Evolutionary conservation across 1,140 invertebrate genomes (phyloP), one percentile per base, ranked within the genome.

Genomic region (Brachionus angularis): DNA sequence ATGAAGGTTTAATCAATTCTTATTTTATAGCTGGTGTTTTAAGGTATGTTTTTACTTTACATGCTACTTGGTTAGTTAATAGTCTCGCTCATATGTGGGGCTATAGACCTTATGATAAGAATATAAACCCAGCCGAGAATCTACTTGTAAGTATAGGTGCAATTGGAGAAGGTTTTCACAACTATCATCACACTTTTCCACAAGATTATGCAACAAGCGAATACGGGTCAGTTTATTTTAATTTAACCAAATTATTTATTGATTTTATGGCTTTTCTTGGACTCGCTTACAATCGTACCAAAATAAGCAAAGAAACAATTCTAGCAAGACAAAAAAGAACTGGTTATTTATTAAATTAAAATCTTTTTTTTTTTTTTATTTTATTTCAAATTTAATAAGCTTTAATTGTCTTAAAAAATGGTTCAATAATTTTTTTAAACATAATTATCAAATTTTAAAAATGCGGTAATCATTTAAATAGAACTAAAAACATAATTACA

Each of bases 31-130:
- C 88, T 12, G 87, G 88, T 3, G 80, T 96, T 75, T 86, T 95
- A 76, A 86, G 94, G 31, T 97, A 94, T 80, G 85, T 86, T 10
- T 86, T 90, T 75, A 89, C 88, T 2, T 83, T 98, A 16, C 91
- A 98, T 78, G 87, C 88, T 73, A 97, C 94, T 2, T 98, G 94
- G 93, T 83, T 93, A 39, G 93, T 97, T 0, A 98, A 98, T 80
- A 93, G 90, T 71, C 89, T 90, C 16, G 93, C 93, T 1, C 94
- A 97, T 81, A 85, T 93, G 75, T 93, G 89, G 83, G 95, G 95
- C 50, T 85, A 86, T 71, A 88, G 87, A 76, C 93, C 94, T 0
- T 98, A 96, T 78, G 93, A 97, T 80, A 75, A 76, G 25, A 74
- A 76, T 86, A 86, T 88, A 87, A 80, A 86, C 82, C 85, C 85